phyloP scores from a whole-genome alignment of 2,888 invertebrate species.

The Luperina nickerlii region DNA sequence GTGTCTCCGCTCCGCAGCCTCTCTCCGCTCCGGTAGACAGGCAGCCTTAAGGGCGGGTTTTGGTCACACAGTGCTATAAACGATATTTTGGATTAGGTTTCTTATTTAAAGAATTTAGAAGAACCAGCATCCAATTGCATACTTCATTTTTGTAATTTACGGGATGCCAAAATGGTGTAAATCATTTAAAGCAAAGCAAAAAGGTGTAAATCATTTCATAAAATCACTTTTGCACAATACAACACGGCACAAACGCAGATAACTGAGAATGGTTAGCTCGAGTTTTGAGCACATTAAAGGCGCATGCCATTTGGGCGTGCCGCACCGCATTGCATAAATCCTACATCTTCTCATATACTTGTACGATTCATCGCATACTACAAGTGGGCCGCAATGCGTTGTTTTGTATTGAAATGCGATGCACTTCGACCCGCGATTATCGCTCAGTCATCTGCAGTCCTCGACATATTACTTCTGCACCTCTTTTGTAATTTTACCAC shows the following conservation, averaged over 20 bases:
- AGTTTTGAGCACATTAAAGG: neutral
- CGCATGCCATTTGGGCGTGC: no score
- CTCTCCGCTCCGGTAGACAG: no score
- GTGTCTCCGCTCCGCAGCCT: no score
- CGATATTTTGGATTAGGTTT: neutral
- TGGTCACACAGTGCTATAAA: no score
- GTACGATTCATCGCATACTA: no score
- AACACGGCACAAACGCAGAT: neutral
- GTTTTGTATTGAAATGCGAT: neutral
- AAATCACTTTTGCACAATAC: constrained; percentile 23
- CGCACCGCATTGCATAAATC: neutral
- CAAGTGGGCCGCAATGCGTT: no score
- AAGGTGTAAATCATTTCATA: constrained; percentile 6
- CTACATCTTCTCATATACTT: neutral
- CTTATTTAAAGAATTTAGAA: neutral
- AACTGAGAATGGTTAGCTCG: neutral
- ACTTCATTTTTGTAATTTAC: constrained; percentile 1
- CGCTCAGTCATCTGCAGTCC: neutral
- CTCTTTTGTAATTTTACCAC: constrained; percentile 38
- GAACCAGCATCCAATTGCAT: neutral
- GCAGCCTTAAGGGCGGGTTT: no score
- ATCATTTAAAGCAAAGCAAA: neutral
- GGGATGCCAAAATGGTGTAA: constrained; percentile 38
- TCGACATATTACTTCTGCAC: constrained; percentile 47
- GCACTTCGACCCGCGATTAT: neutral